A percentile compares a stretch with the other conserved stretches of the same genome.
These are phyloP conservation scores for Cephus runcator DNA, from an alignment of 2,888 invertebrate species.

Conservation along the genomic window DNA sequence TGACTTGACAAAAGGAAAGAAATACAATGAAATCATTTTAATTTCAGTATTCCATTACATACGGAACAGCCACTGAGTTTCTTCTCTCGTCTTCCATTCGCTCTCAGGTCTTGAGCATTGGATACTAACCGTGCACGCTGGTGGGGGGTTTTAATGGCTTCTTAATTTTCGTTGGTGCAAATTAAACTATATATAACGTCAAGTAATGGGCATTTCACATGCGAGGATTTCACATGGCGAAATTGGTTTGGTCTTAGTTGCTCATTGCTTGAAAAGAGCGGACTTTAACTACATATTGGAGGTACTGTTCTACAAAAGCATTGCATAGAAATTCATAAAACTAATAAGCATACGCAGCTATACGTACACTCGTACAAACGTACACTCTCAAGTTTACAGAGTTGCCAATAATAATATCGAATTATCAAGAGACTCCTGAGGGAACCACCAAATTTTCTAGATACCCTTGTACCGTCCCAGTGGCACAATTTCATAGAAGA, in stretches of 20 bases:
- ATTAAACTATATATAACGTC: slow-evolving; percentile 23
- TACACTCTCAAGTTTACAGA: background rate
- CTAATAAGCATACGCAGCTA: background rate
- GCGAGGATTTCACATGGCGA: slow-evolving; percentile 22
- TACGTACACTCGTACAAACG: no score
- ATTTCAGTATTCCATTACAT: background rate
- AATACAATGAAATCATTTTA: background rate
- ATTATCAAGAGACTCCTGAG: background rate
- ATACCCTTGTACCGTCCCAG: background rate
- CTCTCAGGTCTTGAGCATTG: background rate
- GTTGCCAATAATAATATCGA: background rate
- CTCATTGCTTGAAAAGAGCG: slow-evolving; percentile 28
- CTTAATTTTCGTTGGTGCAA: slow-evolving; percentile 29
- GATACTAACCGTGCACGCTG: background rate
- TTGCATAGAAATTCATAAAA: slow-evolving; percentile 21
- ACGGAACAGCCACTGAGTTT: background rate
- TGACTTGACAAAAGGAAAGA: background rate
- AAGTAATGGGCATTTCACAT: slow-evolving; percentile 21
- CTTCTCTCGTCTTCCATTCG: background rate
- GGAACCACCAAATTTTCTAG: background rate
- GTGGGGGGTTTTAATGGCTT: slow-evolving; percentile 24
- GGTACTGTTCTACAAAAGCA: slow-evolving; percentile 25
- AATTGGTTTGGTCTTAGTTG: slow-evolving; percentile 29
- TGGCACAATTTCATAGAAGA: background rate
- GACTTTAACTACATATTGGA: slow-evolving; percentile 31